Evolutionary conservation across 2,888 invertebrate species (phyloP), one percentile per base, ranked within the genome.

Genomic region (Aporophyla lueneburgensis): DNA sequence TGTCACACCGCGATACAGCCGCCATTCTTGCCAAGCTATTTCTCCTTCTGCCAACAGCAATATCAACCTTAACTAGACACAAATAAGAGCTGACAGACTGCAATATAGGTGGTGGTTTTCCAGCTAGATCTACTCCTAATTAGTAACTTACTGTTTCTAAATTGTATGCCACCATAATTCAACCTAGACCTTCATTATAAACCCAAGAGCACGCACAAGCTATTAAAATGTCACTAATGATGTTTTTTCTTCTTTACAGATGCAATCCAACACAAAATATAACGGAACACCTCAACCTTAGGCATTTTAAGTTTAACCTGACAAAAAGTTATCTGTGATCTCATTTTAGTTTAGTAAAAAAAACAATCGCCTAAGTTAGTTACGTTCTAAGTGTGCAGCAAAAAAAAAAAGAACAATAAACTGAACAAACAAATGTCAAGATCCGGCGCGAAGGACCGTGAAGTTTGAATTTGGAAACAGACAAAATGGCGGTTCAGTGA

Each of bases 321-420:
- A 94, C 95, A 95, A 94, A 94, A 94, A 94, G 93, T 94, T 94
- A 95, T 94, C 96, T 95, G 96, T 96, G 96, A 96, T 96, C 95
- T 96, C 96, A 95, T 91, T 92, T 82, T 94, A 94, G 92, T 92
- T 93, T 91, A 93, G 91, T 91, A 76, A 81, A 84, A 86, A 90
- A 90, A 91, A 93, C 93, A 89, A 81, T 92, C 87, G 93, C 93
- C 93, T 93, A 94, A 93, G 88, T 90, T 92, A 92, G 78, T 81
- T 83, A 85, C 77, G 88, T 81, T 66, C 84, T 90, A 91, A 92
- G 91, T 90, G 91, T 90, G 91, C 76, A 83, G 63, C 10, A 59
- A 66, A 74, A 77, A 77, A 76, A 51, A 14, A 87, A 87, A 81
- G 84, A 87, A 86, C 85, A 75, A 68, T 83, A 80, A 74, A 87